Percentiles rank a stretch among this genome's conserved stretches.
Conservation (phyloP, 64 coral and sea anemone species). For the Montipora sp. region DNA sequence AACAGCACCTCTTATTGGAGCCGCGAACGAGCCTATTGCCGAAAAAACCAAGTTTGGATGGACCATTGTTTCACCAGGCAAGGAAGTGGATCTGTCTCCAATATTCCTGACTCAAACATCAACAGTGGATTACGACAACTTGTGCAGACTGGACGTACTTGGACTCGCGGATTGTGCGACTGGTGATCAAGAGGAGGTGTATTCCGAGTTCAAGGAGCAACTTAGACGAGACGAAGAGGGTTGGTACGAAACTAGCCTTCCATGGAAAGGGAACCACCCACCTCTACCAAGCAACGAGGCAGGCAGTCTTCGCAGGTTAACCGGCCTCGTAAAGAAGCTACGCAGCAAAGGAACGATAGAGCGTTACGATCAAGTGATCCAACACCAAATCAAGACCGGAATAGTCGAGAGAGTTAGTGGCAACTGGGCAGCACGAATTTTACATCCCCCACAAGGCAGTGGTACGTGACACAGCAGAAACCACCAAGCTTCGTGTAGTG, state of each 20-base stretch:
- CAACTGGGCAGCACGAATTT: neutral
- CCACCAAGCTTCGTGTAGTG: constrained; percentile 3
- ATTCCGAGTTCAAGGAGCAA: constrained; percentile 18
- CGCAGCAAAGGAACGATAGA: constrained; percentile 4
- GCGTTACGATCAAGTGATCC: constrained; percentile 18
- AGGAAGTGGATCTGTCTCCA: constrained; percentile 13
- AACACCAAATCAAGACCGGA: constrained; percentile 4
- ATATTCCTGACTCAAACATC: constrained; percentile 6
- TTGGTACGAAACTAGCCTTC: constrained; percentile 21
- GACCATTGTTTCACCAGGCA: constrained; percentile 17
- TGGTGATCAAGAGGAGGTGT: constrained; percentile 16
- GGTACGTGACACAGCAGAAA: constrained; percentile 14
- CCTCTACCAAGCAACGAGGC: constrained; percentile 16
- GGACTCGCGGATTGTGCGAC: neutral
- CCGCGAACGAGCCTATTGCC: neutral
- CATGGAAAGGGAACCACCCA: constrained; percentile 17
- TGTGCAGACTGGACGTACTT: neutral
- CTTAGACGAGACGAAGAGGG: neutral
- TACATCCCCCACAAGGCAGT: constrained; percentile 17
- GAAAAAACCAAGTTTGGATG: neutral
- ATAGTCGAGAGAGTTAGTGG: constrained; percentile 13
- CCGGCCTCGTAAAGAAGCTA: constrained; percentile 7
- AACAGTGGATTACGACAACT: neutral
- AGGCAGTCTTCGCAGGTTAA: constrained; percentile 10
- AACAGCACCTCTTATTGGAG: constrained; percentile 34